A percentile compares a stretch with the other conserved stretches of the same genome.
phyloP scores from a whole-genome alignment of 2,797 vertebrate genomes.

The Fistularia tabacaria region DNA sequence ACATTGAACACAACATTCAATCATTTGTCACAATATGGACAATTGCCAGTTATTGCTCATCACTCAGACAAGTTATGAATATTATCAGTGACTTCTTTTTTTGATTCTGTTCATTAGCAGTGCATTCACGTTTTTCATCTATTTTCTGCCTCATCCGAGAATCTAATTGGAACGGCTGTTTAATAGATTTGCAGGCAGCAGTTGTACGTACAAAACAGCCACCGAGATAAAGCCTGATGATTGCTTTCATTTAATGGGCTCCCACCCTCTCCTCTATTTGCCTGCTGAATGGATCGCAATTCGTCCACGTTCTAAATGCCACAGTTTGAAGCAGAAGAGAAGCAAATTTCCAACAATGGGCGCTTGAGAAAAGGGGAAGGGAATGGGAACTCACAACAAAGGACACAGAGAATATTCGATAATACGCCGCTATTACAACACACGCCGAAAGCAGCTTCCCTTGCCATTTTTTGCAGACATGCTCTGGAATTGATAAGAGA shows the following conservation, averaged over 20 bases:
- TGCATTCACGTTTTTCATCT: neutral
- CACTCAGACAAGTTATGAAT: constrained; percentile 3
- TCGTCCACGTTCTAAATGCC: constrained; percentile 4
- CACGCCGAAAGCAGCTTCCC: neutral
- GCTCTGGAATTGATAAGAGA: constrained; percentile 11
- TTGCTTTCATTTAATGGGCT: constrained; percentile 37
- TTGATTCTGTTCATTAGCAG: constrained; percentile 13
- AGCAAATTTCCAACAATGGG: constrained; percentile 31
- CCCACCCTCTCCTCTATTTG: constrained; percentile 5
- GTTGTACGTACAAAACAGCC: constrained; percentile 9
- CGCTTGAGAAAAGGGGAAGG: neutral
- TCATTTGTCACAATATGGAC: neutral
- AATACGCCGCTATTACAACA: neutral
- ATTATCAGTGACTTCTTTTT: constrained; percentile 7
- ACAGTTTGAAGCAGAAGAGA: constrained; percentile 23
- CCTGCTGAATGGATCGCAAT: constrained; percentile 5
- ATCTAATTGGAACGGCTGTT: constrained; percentile 16
- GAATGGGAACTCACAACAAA: neutral
- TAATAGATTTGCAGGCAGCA: constrained; percentile 15
- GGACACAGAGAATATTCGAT: neutral
- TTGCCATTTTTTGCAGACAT: neutral
- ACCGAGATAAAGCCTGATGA: constrained; percentile 31
- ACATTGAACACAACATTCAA: constrained; percentile 4
- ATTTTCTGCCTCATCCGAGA: constrained; percentile 6
- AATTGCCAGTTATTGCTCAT: too few species aligned